Evolutionary conservation across 2,113 vertebrate genomes (phyloP).

Genomic region (Bujurquina vittata): DNA sequence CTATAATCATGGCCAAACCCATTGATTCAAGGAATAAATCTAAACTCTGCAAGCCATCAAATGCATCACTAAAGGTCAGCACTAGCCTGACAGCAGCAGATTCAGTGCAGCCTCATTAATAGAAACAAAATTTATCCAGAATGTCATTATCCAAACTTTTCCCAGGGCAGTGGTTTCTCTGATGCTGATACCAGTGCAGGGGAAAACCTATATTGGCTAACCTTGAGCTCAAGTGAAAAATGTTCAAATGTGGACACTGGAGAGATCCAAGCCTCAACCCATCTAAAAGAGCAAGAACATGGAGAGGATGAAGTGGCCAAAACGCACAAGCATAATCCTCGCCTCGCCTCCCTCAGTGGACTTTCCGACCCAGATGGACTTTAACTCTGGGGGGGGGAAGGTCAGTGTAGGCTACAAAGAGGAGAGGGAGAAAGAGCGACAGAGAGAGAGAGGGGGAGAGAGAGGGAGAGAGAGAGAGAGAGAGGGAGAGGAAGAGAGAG

Average conservation of each 20-base stretch:
- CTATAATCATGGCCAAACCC: not conserved
- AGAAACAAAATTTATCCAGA: not conserved
- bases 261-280: slow-evolving; percentile 31
- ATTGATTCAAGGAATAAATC: not conserved
- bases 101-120: not conserved
- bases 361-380: slow-evolving; percentile 69
- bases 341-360: slow-evolving; percentile 50
- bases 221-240: slow-evolving; percentile 9
- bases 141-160: not conserved
- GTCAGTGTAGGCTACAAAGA: slow-evolving; percentile 42
- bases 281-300: slow-evolving; percentile 33
- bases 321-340: slow-evolving; percentile 57
- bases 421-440: not conserved
- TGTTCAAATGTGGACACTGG: slow-evolving; percentile 34
- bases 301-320: slow-evolving; percentile 33
- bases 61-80: not conserved
- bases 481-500: too few species aligned
- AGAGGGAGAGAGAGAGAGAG: slow-evolving; percentile 21
- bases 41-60: not conserved
- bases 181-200: not conserved
- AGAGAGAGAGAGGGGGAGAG: not conserved
- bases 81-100: not conserved
- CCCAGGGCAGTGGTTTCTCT: not conserved
- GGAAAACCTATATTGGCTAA: not conserved
- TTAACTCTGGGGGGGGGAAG: slow-evolving; percentile 51